Base-by-base conservation (phyloP, 2,888 invertebrate genomes). In the Globia sparganii region DNA sequence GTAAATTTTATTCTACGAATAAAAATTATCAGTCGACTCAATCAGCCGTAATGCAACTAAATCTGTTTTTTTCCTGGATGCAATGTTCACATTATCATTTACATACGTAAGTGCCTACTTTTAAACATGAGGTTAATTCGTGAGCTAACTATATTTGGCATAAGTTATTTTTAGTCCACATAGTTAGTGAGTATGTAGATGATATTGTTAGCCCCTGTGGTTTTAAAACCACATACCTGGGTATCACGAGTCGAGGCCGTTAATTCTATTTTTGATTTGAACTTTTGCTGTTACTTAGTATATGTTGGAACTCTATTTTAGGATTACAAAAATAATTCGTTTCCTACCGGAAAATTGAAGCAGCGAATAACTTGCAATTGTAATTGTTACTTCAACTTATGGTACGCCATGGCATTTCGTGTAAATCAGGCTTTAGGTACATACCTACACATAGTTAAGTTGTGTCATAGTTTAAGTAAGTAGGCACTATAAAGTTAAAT, bases 191-290 rank as follows among this genome's bases (percentile, higher is more conserved):
- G 46, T 13, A 13, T 15, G 46, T 58, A 34, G 8, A 18, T 37
- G 62, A 62, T 77, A 28, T 40, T 40, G 37, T 66, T 34, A 46
- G 66, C 40, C n/a, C 28, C 31, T 80, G 65, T 81, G 53, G 81
- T 69, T 68, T 68, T 49, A 28, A 65, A 28, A 78, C 59, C 59
- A 78, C 59, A 77, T 69, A 69, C 53, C 40, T 25, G 70, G 61
- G 21, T 43, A 13, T 43, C 13, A 43, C 8, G 43, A 58, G 4
- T 53, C 15, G 18, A n/a, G 11, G 25, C 4, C 3, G 28, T 21
- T 59, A 31, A n/a, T 40, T 59, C 21, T 40, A 40, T 78, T 66
- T 67, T n/a, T 34, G 40, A 69, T 61, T 40, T 34, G 15, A 18
- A 40, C 31, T n/a, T 0, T 34, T 49, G 37, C 40, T 59, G 18